phyloP scores from a whole-genome alignment of 2,113 vertebrate genomes.

The Campylorhamphus procurvoides region DNA sequence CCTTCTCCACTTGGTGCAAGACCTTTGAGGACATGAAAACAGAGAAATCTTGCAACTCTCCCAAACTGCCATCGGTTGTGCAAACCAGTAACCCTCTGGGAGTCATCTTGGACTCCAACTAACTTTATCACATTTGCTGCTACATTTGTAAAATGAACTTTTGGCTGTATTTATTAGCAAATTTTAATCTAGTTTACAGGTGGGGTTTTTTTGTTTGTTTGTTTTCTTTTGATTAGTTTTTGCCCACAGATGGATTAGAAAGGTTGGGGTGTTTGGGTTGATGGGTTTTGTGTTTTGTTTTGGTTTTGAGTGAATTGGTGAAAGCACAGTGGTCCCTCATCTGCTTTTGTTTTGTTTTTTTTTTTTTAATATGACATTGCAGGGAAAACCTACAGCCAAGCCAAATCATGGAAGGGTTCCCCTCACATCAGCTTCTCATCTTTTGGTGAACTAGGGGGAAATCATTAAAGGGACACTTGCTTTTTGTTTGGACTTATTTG shows the following conservation, averaged over 20 bases:
- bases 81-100: slow-evolving; percentile 70
- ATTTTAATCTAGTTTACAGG: slow-evolving; percentile 71
- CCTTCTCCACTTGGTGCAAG: slow-evolving; percentile 74
- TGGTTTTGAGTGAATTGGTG: slow-evolving; percentile 46
- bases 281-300: background rate
- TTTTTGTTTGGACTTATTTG: slow-evolving; percentile 34
- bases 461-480: slow-evolving; percentile 58
- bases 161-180: slow-evolving; percentile 76
- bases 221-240: slow-evolving; percentile 62
- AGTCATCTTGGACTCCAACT: slow-evolving; percentile 63
- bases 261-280: slow-evolving; percentile 44
- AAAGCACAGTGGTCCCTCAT: slow-evolving; percentile 68
- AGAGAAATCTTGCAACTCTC: slow-evolving; percentile 71
- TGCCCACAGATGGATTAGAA: slow-evolving; percentile 61
- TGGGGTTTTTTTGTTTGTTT: background rate
- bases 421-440: background rate
- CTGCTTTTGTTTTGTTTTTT: slow-evolving; percentile 17
- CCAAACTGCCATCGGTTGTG: slow-evolving; percentile 71
- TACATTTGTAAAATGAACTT: slow-evolving; percentile 75
- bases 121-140: slow-evolving; percentile 78
- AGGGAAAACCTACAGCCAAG: slow-evolving; percentile 59
- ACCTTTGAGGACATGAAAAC: slow-evolving; percentile 70
- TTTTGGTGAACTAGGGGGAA: background rate
- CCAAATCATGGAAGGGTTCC: slow-evolving; percentile 45
- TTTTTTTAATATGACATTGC: slow-evolving; percentile 46